These are phyloP conservation scores for Aselliscus stoliczkanus DNA, from an alignment of 2,797 vertebrate species.

Conservation along the genomic window DNA sequence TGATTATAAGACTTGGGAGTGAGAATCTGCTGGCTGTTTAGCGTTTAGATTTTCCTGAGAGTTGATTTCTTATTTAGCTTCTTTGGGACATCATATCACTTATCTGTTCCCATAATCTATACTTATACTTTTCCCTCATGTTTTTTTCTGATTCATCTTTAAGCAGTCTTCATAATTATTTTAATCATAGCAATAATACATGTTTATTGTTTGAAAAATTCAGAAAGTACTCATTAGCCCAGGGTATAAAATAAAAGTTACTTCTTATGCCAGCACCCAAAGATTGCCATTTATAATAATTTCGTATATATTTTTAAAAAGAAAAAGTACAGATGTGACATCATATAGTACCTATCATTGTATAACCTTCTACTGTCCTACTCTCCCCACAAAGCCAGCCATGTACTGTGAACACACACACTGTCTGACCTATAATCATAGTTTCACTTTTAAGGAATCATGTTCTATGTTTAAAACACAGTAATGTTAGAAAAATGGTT, in stretches of 20 bases:
- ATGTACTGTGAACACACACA: not conserved
- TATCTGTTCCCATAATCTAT: not conserved
- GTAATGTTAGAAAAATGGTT: not conserved
- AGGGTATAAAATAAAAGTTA: not conserved
- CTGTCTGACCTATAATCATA: not conserved
- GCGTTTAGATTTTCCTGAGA: not conserved
- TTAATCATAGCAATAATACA: not conserved
- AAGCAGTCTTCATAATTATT: not conserved
- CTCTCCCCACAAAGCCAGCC: too few relatives aligned
- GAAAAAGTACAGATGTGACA: not conserved
- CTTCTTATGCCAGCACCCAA: not conserved
- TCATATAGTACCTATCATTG: not conserved
- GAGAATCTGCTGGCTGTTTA: not conserved
- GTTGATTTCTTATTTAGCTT: not conserved
- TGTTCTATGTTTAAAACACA: not conserved
- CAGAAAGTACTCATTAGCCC: not conserved
- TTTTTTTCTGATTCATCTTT: not conserved
- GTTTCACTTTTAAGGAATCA: not conserved
- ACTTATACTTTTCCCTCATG: not conserved
- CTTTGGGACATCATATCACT: not conserved
- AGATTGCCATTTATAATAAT: not conserved
- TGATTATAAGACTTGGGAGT: not conserved
- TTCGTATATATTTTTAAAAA: not conserved
- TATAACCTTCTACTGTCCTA: not conserved
- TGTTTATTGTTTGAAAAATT: not conserved